Evolutionary conservation across 64 coral and sea anemone species (phyloP).

Genomic region (Astreopora myriophthalma): DNA sequence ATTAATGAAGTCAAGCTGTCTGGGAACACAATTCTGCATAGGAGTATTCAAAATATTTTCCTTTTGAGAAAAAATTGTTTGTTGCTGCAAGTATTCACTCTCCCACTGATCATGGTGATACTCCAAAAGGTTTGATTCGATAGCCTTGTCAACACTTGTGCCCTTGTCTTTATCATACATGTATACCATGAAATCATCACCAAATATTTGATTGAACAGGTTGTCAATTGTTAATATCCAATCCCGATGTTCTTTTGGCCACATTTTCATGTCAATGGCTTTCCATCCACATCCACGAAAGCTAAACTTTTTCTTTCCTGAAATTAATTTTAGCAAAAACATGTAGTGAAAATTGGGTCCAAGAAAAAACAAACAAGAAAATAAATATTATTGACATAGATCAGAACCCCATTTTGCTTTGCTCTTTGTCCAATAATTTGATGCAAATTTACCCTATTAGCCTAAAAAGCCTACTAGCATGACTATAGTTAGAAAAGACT

Average conservation of each 20-base stretch:
- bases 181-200: conserved; percentile 43
- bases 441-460: background rate
- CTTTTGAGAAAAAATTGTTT: background rate
- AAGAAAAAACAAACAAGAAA: background rate
- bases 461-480: background rate
- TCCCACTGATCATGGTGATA: conserved; percentile 54
- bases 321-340: too few species aligned
- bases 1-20: conserved; percentile 21
- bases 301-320: conserved; percentile 36
- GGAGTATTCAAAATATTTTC: background rate
- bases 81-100: background rate
- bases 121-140: conserved; percentile 1
- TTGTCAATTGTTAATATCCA: background rate
- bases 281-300: conserved; percentile 41
- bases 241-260: conserved; percentile 5
- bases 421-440: too few species aligned
- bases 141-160: conserved; percentile 25
- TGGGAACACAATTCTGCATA: background rate
- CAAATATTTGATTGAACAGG: conserved; percentile 47
- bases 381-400: background rate
- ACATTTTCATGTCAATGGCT: background rate
- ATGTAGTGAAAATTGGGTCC: too few species aligned
- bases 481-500: background rate
- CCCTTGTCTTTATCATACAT: conserved; percentile 49
- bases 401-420: too few species aligned